Conservation (phyloP, 2,113 vertebrate genomes). For the Megatriorchis doriae region DNA sequence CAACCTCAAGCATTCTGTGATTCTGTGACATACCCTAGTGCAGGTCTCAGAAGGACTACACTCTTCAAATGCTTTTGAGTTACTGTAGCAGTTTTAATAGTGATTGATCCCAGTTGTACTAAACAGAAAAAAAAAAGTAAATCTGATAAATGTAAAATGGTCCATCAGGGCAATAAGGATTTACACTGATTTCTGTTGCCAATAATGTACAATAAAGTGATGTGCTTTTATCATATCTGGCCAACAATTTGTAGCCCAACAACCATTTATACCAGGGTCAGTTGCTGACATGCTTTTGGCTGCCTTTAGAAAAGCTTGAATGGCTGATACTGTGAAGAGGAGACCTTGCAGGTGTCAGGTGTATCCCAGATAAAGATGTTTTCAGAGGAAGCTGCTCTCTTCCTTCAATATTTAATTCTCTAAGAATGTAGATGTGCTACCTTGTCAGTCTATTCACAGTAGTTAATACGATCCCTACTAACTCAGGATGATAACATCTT, state of each 20-base stretch:
- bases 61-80: background rate
- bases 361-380: background rate
- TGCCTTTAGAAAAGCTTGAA: background rate
- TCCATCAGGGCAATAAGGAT: background rate
- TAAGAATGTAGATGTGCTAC: background rate
- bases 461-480: background rate
- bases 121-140: background rate
- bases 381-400: background rate
- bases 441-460: background rate
- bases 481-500: background rate
- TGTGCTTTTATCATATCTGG: background rate
- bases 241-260: background rate
- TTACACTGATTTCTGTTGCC: background rate
- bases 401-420: background rate
- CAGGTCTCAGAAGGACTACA: background rate
- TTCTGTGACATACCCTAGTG: background rate
- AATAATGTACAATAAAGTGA: accelerated
- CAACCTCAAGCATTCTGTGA: background rate
- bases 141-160: background rate
- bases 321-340: background rate
- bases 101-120: background rate
- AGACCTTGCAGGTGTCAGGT: background rate
- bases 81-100: background rate
- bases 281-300: background rate
- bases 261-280: background rate